Base-by-base conservation (phyloP, 2,888 invertebrate genomes). In the Tillus elongatus region DNA sequence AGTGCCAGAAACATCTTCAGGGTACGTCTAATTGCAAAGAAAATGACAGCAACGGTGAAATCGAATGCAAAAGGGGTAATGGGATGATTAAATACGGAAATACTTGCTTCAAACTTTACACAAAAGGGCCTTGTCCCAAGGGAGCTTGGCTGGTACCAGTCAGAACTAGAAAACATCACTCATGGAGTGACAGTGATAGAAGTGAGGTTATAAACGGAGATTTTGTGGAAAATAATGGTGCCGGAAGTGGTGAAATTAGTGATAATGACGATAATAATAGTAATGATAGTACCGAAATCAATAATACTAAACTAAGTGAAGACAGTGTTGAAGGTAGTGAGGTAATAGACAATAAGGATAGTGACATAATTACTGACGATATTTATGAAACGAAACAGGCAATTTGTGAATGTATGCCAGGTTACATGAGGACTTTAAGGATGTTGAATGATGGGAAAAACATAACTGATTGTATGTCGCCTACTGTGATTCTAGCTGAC, bases 21-120 rank as follows among this genome's bases (percentile, higher is more conserved):
- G n/a, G n/a, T n/a, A n/a, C n/a, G n/a, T n/a, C n/a, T n/a, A 35
- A 10, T 30, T 26, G 44, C 37, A 16, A 68, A 67, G 11, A 12
- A 9, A 29, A 27, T 15, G 27, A 56, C 58, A 37, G 51, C 57
- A 49, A 44, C 14, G 34, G 36, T 13, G 30, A 39, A 19, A 52
- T 53, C 42, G 37, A 37, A 11, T 59, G 58, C 41, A 53, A 53
- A 42, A 51, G 52, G 31, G 48, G 54, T 30, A 50, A 56, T 1
- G 83, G 82, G 1, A 73, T 77, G 54, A 79, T 79, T 1, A 65
- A 73, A 3, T 74, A 76, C 51, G 75, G 78, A 42, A 74, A 76
- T 8, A 74, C 74, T n/a, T 89, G 88, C 58, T 77, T 82, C 57
- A 78, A 78, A 47, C 68, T 88, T 11, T 82, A 87, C 59, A 77